Conservation (phyloP, 2,888 invertebrate genomes). For the Agrilus mali region DNA sequence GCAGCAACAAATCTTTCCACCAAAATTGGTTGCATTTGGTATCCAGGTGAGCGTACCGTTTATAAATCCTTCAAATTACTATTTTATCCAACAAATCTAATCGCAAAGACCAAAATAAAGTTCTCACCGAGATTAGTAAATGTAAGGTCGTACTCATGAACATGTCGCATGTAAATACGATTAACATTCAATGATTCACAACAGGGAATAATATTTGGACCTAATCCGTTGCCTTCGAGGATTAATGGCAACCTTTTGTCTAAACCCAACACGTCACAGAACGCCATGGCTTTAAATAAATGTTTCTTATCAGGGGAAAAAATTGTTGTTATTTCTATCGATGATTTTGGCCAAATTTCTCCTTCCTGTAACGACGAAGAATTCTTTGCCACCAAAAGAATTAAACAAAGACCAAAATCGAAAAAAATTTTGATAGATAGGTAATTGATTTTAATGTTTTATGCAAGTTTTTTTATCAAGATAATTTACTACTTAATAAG, state of each 20-base stretch:
- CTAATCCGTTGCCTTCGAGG: slow-evolving; percentile 42
- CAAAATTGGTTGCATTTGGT: slow-evolving; percentile 39
- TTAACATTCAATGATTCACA: slow-evolving; percentile 43
- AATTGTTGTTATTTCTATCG: slow-evolving; percentile 38
- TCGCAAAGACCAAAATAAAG: slow-evolving; percentile 18
- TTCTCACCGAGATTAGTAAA: slow-evolving; percentile 41
- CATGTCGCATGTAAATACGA: slow-evolving; percentile 43
- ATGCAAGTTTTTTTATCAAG: no score
- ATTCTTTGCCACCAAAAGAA: background rate
- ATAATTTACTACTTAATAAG: no score
- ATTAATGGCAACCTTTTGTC: slow-evolving; percentile 38
- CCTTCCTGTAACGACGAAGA: slow-evolving; percentile 35
- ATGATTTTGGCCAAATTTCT: slow-evolving; percentile 44
- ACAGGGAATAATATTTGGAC: slow-evolving; percentile 44
- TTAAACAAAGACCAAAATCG: no score
- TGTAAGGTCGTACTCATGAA: slow-evolving; percentile 47
- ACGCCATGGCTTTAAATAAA: slow-evolving; percentile 29
- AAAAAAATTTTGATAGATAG: no score
- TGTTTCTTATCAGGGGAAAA: slow-evolving; percentile 27
- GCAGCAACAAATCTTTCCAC: slow-evolving; percentile 40
- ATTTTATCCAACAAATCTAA: background rate
- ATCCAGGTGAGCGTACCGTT: slow-evolving; percentile 42
- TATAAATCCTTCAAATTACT: slow-evolving; percentile 38
- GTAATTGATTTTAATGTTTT: no score
- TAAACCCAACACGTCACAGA: slow-evolving; percentile 46